Evolutionary conservation across 64 coral and sea anemone species (phyloP).

Genomic region (Montipora sp.): DNA sequence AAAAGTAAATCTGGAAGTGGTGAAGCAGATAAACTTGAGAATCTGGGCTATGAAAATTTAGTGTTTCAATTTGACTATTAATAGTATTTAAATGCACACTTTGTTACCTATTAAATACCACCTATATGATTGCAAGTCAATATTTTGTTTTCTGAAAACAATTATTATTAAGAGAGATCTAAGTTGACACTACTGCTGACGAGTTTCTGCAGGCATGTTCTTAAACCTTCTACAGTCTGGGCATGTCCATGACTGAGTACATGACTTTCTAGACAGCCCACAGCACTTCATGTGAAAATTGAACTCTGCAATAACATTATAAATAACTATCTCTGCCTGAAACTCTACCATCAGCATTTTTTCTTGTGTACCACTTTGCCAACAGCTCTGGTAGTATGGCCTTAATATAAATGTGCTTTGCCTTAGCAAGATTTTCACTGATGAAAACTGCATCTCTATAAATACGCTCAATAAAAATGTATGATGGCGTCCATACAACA

Average conservation of each 20-base stretch:
- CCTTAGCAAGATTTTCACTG: conserved; percentile 55
- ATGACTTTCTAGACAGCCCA: background rate
- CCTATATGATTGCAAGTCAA: background rate
- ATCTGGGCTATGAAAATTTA: background rate
- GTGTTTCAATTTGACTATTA: background rate
- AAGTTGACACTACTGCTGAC: background rate
- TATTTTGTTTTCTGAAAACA: background rate
- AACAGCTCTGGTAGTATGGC: conserved; percentile 67
- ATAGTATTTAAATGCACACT: background rate
- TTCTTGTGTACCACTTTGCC: conserved; percentile 57
- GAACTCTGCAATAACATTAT: background rate
- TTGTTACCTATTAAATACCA: background rate
- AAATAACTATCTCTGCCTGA: background rate
- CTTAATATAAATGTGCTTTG: conserved; percentile 46
- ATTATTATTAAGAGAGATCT: background rate
- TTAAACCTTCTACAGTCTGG: conserved; percentile 6
- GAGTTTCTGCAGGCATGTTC: background rate
- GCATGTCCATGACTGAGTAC: background rate
- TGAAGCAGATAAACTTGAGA: background rate
- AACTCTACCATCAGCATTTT: background rate
- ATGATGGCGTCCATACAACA: conserved; percentile 64
- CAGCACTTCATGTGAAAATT: conserved; percentile 35
- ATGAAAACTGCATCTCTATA: conserved; percentile 36
- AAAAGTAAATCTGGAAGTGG: no score
- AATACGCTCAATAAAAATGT: conserved; percentile 58